Base-by-base conservation (phyloP, 2,888 invertebrate genomes). In the Coremacera marginata region DNA sequence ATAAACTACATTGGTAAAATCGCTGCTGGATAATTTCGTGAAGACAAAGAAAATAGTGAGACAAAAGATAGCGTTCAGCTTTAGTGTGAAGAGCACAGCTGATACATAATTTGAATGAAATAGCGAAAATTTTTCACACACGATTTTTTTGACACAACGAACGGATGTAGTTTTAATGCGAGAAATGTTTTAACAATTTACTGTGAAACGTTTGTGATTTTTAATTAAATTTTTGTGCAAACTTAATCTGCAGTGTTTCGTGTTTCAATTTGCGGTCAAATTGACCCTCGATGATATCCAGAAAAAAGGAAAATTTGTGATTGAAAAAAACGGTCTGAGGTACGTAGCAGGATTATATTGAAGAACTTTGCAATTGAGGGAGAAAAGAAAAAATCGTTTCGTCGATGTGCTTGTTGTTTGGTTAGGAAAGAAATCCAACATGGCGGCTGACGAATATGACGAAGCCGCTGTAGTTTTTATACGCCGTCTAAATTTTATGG, bases 231-330 rank as follows among this genome's bases (percentile, higher is more conserved):
- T 81, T 78, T 79, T 81, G 75, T 77, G 79, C 75, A 70, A 25
- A 76, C 73, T 72, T 72, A 62, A 51, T 72, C 75, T n/a, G 5
- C 63, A 82, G 79, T 75, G 81, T 82, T 78, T 83, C 82, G 82
- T 81, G 80, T 82, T 86, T 87, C 87, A 90, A 83, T 82, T 78
- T 82, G 78, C 80, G 76, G 73, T 90, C 11, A 37, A 14, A 5
- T 74, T 11, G 55, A 14, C 19, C 22, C 44, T 67, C 91, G 93
- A 93, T 93, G 93, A 90, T 90, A 88, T 85, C 86, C 84, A 88
- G 89, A 89, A 90, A 90, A 89, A 88, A 88, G 89, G 90, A 91
- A 92, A 92, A 90, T 91, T 92, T 91, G 91, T 91, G 92, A 93
- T 93, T 92, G 91, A 92, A 88, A 86, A 84, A 84, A 85, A 84